These are phyloP conservation scores for Drosophila subobscura DNA, from an alignment of 1,140 invertebrate genomes.

Conservation along the genomic window DNA sequence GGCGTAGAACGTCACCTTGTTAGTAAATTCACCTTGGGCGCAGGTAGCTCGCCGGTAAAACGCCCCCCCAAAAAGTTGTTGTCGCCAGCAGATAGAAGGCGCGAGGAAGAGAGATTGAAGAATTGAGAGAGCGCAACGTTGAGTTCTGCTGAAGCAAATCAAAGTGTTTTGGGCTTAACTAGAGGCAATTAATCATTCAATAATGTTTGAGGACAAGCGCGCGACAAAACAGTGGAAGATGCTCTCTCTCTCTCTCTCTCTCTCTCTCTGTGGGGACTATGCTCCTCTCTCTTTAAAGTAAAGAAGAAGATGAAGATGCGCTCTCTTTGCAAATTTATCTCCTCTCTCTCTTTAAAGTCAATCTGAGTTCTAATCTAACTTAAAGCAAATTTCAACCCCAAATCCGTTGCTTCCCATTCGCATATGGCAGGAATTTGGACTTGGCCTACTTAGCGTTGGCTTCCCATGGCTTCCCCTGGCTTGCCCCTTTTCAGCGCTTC, in stretches of 20 bases:
- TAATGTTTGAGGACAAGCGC: neutral
- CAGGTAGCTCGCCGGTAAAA: conserved; percentile 18
- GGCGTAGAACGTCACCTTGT: no score
- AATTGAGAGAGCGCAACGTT: no score
- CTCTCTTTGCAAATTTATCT: no score
- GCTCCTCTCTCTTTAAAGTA: no score
- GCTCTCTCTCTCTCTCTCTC: neutral
- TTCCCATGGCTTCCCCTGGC: no score
- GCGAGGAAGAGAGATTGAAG: neutral
- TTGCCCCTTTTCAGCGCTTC: neutral
- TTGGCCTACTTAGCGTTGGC: conserved; percentile 24
- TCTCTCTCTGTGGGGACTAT: no score
- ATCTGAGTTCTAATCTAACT: no score
- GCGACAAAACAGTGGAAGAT: neutral
- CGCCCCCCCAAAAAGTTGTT: conserved; percentile 5
- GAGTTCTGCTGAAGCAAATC: no score
- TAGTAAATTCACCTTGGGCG: no score
- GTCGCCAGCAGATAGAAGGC: neutral
- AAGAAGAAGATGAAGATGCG: no score
- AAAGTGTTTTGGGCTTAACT: neutral
- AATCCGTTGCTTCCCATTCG: neutral
- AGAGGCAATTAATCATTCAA: conserved; percentile 5
- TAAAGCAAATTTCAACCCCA: no score
- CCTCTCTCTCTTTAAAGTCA: no score
- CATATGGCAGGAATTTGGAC: conserved; percentile 15